Base-by-base conservation (phyloP, 2,888 invertebrate species). In the Cacoxenus indagator region DNA sequence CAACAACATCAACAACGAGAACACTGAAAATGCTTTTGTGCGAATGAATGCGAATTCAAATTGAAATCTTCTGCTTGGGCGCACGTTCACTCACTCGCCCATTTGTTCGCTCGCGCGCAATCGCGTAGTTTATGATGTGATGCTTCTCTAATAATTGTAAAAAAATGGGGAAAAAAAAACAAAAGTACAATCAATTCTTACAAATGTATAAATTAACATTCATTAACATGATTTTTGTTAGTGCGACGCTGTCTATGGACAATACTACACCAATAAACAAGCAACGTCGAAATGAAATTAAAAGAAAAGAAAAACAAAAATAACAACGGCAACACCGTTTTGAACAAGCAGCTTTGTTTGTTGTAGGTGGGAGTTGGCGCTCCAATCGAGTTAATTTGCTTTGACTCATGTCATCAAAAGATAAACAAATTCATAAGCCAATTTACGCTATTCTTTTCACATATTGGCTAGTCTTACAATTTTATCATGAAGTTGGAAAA, bases 151-250 rank as follows among this genome's bases (percentile, higher is more conserved):
- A 62, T 62, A 62, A 62, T 62, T 62, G 45, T n/a, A 62, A 62
- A 62, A 62, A 31, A 31, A 29, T 9, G 31, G 19, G n/a, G 31
- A 31, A 14, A 29, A 37, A 29, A 59, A 59, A 31, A 27, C 73
- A 68, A 72, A 71, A 70, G 69, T 71, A 67, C 48, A 66, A 64
- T 75, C 64, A 77, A 74, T 80, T 82, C 79, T 79, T 82, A 74
- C 75, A 74, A 82, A 82, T 76, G 82, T 74, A 80, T 83, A 81
- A 80, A 80, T 80, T 80, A 80, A 80, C 83, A 80, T 80, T 81
- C 73, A 80, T 80, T 80, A 83, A 83, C 83, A 77, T 80, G 74
- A 76, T 75, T 74, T 80, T 79, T 70, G 69, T 70, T 71, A 68
- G 70, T 71, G 70, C 73, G 75, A 81, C 65, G n/a, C 17, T 17